A percentile compares a stretch with the other conserved stretches of the same genome.
These are phyloP conservation scores for Poeciliopsis gracilis DNA, from an alignment of 2,797 vertebrate species.

Conservation along the genomic window DNA sequence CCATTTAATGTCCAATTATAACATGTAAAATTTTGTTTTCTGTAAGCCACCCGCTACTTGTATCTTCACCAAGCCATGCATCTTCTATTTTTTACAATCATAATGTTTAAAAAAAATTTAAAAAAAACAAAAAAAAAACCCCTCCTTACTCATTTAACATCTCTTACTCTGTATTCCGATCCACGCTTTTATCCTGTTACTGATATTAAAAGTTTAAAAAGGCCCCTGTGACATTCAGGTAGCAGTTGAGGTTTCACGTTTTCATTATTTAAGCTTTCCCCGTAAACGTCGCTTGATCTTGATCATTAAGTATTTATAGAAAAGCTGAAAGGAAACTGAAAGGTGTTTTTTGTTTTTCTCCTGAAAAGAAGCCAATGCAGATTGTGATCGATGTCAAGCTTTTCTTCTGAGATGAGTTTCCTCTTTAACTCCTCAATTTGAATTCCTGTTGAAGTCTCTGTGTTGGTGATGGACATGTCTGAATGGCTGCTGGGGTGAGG, in stretches of 20 bases:
- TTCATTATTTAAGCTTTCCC: slow-evolving; percentile 51
- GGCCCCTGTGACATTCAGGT: slow-evolving; percentile 21
- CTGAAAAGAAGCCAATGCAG: slow-evolving; percentile 23
- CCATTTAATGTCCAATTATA: slow-evolving; percentile 40
- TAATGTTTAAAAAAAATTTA: slow-evolving; percentile 13
- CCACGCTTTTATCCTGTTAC: slow-evolving; percentile 50
- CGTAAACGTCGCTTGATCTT: slow-evolving; percentile 52
- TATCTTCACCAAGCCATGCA: slow-evolving; percentile 23
- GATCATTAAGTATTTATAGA: slow-evolving; percentile 56
- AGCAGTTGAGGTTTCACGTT: slow-evolving; percentile 35
- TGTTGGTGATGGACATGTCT: slow-evolving; percentile 13
- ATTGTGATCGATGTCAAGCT: slow-evolving; percentile 26
- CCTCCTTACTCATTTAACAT: slow-evolving; percentile 38
- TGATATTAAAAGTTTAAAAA: slow-evolving; percentile 50
- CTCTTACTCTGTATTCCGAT: slow-evolving; percentile 30
- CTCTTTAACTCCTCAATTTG: slow-evolving; percentile 29
- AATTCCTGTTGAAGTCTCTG: slow-evolving; percentile 27
- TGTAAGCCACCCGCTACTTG: slow-evolving; percentile 26
- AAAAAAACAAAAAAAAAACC: neutral
- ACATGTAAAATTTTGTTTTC: slow-evolving; percentile 40
- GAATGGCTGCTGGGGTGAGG: slow-evolving; percentile 30
- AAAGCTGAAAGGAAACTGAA: slow-evolving; percentile 34
- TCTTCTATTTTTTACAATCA: slow-evolving; percentile 23
- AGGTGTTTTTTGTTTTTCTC: slow-evolving; percentile 7
- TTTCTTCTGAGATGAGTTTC: slow-evolving; percentile 31